A percentile compares a stretch with the other conserved stretches of the same genome.
Evolutionary conservation across 2,113 vertebrate genomes (phyloP).

Genomic region (Tricholaema leucomelas): DNA sequence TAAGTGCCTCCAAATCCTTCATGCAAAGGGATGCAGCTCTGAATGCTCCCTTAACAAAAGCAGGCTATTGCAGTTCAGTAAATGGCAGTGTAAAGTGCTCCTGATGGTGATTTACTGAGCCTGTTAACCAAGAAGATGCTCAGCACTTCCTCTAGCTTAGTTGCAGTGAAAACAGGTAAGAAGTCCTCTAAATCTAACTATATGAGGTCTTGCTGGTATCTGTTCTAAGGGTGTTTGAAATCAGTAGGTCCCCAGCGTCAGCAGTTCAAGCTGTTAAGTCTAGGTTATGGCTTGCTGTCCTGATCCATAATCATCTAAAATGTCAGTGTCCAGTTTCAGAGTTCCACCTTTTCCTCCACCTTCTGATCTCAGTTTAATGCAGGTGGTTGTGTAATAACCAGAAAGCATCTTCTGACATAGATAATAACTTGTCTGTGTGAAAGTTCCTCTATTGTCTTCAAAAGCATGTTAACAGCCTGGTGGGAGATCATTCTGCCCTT

Average conservation of each 20-base stretch:
- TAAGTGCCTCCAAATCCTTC: not conserved
- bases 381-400: not conserved
- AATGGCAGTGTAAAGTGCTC: not conserved
- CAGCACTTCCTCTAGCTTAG: not conserved
- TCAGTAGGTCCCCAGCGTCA: not conserved
- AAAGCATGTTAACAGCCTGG: rapidly evolving
- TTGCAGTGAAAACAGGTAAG: not conserved
- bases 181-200: not conserved
- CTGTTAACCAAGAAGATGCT: not conserved
- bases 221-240: not conserved
- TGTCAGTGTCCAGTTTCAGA: not conserved
- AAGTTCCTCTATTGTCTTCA: not conserved
- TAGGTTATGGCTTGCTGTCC: not conserved
- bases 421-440: not conserved
- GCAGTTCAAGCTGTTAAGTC: not conserved
- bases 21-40: not conserved
- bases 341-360: not conserved
- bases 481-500: not conserved
- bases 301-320: not conserved
- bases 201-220: not conserved
- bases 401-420: not conserved
- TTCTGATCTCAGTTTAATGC: not conserved
- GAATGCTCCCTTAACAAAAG: not conserved
- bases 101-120: not conserved
- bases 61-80: not conserved